A percentile compares a stretch with the other conserved stretches of the same genome.
Evolutionary conservation across 2,888 invertebrate species (phyloP).

Genomic region (Laothoe populi): DNA sequence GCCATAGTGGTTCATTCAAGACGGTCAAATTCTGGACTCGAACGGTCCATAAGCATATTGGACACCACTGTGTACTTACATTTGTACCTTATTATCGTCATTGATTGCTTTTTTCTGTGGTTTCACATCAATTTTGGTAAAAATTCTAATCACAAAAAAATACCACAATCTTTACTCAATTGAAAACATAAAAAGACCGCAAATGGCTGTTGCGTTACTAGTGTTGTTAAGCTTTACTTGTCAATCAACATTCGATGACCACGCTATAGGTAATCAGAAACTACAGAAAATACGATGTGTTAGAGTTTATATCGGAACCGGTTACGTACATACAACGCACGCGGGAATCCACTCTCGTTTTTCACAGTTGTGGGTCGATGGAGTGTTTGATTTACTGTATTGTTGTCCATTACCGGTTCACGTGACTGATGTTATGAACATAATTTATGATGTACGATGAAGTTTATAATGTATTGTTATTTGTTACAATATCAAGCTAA

Average conservation of each 20-base stretch:
- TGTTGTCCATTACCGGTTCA: not conserved
- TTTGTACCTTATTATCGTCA: no score
- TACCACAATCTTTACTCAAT: no score
- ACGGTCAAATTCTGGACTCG: no score
- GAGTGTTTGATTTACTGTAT: conserved; percentile 13
- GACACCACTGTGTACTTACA: no score
- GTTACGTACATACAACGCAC: conserved; percentile 13
- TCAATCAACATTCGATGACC: conserved; percentile 14
- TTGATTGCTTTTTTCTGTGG: no score
- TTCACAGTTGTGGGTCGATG: conserved; percentile 10
- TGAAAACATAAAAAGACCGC: not conserved
- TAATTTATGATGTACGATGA: not conserved
- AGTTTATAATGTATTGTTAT: conserved; percentile 1
- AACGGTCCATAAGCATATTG: no score
- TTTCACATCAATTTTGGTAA: no score
- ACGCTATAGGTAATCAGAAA: not conserved
- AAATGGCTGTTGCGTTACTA: not conserved
- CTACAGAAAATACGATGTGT: conserved; percentile 4
- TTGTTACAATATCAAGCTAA: not conserved
- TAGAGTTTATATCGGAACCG: conserved; percentile 11
- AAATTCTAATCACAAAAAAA: no score
- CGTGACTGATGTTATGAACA: not conserved
- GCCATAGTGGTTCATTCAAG: no score
- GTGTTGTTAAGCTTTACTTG: not conserved
- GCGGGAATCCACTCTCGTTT: conserved; percentile 26